These are phyloP conservation scores for Danaus plexippus DNA, from an alignment of 1,140 invertebrate genomes.

Conservation along the genomic window DNA sequence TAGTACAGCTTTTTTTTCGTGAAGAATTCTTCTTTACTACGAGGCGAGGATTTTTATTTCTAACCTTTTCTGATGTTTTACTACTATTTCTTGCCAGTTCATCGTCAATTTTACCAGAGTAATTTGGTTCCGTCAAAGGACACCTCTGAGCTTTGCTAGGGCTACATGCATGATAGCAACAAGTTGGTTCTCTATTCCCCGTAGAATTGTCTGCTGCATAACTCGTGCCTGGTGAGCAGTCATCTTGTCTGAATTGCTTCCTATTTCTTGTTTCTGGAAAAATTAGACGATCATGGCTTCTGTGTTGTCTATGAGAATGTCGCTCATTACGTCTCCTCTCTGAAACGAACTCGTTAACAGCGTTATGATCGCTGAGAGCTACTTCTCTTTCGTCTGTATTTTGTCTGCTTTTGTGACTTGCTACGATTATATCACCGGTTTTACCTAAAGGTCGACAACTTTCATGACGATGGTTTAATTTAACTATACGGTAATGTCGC, in stretches of 20 bases:
- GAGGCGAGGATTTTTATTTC: constrained; percentile 36
- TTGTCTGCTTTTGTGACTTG: constrained; percentile 52
- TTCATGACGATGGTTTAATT: constrained; percentile 58
- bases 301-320: constrained; percentile 25
- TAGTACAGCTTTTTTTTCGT: constrained; percentile 32
- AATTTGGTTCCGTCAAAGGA: not conserved
- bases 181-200: constrained; percentile 36
- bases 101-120: constrained; percentile 1
- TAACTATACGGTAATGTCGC: constrained; percentile 60
- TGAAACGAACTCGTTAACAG: constrained; percentile 25
- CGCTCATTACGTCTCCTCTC: constrained; percentile 25
- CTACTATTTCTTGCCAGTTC: constrained; percentile 38
- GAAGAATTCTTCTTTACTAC: constrained; percentile 50
- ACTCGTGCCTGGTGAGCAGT: constrained; percentile 48
- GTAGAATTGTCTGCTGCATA: constrained; percentile 26
- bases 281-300: constrained; percentile 36
- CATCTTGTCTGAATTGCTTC: constrained; percentile 24
- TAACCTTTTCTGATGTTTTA: constrained; percentile 24
- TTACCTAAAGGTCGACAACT: constrained; percentile 54
- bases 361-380: constrained; percentile 30
- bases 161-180: constrained; percentile 44
- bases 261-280: constrained; percentile 24
- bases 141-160: constrained; percentile 20
- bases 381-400: constrained; percentile 28
- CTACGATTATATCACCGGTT: constrained; percentile 63